Percentiles rank a stretch among this genome's conserved stretches.
Evolutionary conservation across 2,113 vertebrate species (phyloP).

Genomic region (Pelobates fuscus): DNA sequence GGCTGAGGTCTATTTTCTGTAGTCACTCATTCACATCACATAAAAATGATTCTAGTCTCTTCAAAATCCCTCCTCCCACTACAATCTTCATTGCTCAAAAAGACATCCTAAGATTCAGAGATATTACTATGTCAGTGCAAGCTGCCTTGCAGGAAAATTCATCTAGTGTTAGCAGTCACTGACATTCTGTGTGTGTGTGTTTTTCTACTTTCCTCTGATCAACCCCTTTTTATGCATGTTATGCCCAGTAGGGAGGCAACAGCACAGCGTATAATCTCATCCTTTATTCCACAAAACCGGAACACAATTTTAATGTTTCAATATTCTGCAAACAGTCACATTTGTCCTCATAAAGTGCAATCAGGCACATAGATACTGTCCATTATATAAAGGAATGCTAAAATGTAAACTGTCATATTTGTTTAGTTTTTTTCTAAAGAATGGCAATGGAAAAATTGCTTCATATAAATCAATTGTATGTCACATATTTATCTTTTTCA

Average conservation of each 20-base stretch:
- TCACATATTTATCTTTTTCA: too few species aligned
- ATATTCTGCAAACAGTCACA: neutral
- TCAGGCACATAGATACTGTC: neutral
- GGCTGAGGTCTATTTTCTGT: constrained; percentile 29
- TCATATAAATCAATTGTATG: too few species aligned
- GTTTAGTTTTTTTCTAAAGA: too few species aligned
- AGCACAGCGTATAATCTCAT: constrained; percentile 23
- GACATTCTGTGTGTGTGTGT: constrained; percentile 23
- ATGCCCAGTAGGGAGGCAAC: constrained; percentile 41
- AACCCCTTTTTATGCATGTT: constrained; percentile 34
- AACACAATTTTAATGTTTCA: constrained; percentile 1
- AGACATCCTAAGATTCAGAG: constrained; percentile 41
- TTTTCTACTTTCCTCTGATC: constrained; percentile 31
- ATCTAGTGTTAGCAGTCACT: constrained; percentile 24
- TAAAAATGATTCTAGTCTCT: constrained; percentile 28
- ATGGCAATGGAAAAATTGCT: too few species aligned
- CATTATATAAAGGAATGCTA: too few species aligned
- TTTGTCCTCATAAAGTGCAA: neutral
- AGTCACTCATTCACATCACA: constrained; percentile 40
- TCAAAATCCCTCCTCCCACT: constrained; percentile 29
- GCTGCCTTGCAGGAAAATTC: constrained; percentile 43
- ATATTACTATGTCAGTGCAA: constrained; percentile 40
- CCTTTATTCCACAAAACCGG: constrained; percentile 16
- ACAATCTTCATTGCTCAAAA: constrained; percentile 44
- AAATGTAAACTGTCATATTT: too few species aligned